Evolutionary conservation across 2,888 invertebrate species (phyloP), one percentile per base, ranked within the genome.

Genomic region (Agriopis leucophaearia): DNA sequence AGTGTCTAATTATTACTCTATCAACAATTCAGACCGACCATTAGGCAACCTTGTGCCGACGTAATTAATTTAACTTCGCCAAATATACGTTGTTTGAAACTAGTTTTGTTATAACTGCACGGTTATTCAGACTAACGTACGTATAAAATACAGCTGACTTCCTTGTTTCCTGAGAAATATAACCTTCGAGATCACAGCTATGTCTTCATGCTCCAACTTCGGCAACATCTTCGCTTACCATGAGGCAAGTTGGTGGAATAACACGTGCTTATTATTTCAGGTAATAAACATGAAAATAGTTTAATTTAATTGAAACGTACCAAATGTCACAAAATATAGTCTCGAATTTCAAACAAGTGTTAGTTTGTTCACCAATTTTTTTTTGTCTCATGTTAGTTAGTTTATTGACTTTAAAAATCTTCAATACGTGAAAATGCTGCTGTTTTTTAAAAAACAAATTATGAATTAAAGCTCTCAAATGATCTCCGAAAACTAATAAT

Each of bases 51-150:
- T 78, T 78, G 77, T 78, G 75, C 76, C 74, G 72, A 77, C 70
- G 67, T 84, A 82, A 88, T 88, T 88, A 87, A 88, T 88, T 85
- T 82, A 84, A 86, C 76, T 82, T 81, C 70, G 66, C 73, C 64
- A 75, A 78, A 81, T 80, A 75, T 78, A 81, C 77, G 78, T 78
- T 75, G 82, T 84, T 83, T 40, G 36, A 69, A 83, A 83, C 81
- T 80, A 78, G 73, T 78, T 69, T 70, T 73, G 77, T 78, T 80
- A 74, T 75, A 74, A 60, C 69, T 64, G 45, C 18, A 65, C 42
- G 51, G 15, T 56, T 50, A 73, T 71, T 51, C n/a, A n/a, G 55
- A 69, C 60, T 36, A 60, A 54, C 50, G 72, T n/a, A n/a, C n/a
- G n/a, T n/a, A 60, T 47, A 45, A 35, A 16, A 18, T 47, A 16